Conservation (phyloP, 1,140 invertebrate genomes). For the Drosophila persimilis region DNA sequence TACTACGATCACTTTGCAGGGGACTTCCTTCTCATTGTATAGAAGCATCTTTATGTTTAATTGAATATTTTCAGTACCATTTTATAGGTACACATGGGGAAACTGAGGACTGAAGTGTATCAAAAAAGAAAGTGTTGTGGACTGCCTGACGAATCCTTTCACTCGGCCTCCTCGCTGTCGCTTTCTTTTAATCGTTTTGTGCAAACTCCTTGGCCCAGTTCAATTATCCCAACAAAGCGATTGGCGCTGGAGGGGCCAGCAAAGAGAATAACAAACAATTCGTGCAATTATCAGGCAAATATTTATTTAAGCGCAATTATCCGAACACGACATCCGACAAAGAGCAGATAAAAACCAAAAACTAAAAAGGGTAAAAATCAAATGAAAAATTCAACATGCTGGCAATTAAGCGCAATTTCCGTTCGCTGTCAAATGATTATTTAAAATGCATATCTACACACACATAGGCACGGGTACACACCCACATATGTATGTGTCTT, state of each 20-base stretch:
- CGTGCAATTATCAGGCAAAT: slow-evolving; percentile 38
- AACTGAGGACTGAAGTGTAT: not conserved
- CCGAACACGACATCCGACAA: slow-evolving; percentile 5
- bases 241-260: too few species aligned
- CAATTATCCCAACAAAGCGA: slow-evolving; percentile 16
- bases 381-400: slow-evolving; percentile 50
- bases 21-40: too few species aligned
- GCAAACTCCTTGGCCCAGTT: not conserved
- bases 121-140: too few species aligned
- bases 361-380: slow-evolving; percentile 21
- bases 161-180: too few species aligned
- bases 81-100: too few species aligned
- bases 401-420: slow-evolving; percentile 71
- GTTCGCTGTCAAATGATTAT: slow-evolving; percentile 49
- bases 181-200: too few species aligned
- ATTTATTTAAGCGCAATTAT: slow-evolving; percentile 54
- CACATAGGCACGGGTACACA: slow-evolving; percentile 18
- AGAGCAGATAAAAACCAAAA: not conserved
- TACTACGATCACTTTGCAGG: too few species aligned
- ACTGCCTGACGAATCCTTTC: not conserved
- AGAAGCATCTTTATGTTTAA: too few species aligned
- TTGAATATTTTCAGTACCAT: too few species aligned
- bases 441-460: slow-evolving; percentile 46
- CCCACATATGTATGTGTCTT: slow-evolving; percentile 3
- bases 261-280: slow-evolving; percentile 14